Evolutionary conservation across 2,797 vertebrate species (phyloP).

Genomic region (Takifugu rubripes): DNA sequence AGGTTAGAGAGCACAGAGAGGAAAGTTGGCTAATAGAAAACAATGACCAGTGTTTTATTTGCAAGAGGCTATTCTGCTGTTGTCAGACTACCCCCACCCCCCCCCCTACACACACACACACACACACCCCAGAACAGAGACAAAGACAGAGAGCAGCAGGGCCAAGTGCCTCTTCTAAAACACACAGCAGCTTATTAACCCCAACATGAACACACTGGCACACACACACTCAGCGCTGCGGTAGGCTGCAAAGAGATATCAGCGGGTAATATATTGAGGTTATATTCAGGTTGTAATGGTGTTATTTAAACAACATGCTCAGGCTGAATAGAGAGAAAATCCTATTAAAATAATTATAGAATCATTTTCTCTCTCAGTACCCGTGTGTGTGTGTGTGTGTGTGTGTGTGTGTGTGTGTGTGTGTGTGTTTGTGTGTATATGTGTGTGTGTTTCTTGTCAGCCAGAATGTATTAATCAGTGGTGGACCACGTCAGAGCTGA

Average conservation of each 20-base stretch:
- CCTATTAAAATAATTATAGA: constrained; percentile 76
- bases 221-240: constrained; percentile 33
- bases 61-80: constrained; percentile 64
- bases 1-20: constrained; percentile 45
- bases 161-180: constrained; percentile 69
- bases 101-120: constrained; percentile 12
- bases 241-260: constrained; percentile 49
- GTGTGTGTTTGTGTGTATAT: constrained; percentile 31
- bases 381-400: constrained; percentile 32
- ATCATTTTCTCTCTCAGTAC: constrained; percentile 35
- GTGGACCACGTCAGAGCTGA: constrained; percentile 9
- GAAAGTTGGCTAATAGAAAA: constrained; percentile 76
- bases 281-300: constrained; percentile 75
- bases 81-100: constrained; percentile 62
- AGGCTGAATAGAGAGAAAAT: constrained; percentile 69
- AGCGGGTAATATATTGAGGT: constrained; percentile 68
- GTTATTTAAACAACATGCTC: constrained; percentile 74
- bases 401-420: constrained; percentile 23
- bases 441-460: constrained; percentile 74
- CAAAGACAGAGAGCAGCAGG: constrained; percentile 62
- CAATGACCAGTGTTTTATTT: constrained; percentile 69
- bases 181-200: constrained; percentile 72
- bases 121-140: constrained; percentile 42
- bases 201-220: constrained; percentile 58
- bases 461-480: constrained; percentile 89